phyloP scores from a whole-genome alignment of 2,797 vertebrate species.

The Leucoraja ocellata region DNA sequence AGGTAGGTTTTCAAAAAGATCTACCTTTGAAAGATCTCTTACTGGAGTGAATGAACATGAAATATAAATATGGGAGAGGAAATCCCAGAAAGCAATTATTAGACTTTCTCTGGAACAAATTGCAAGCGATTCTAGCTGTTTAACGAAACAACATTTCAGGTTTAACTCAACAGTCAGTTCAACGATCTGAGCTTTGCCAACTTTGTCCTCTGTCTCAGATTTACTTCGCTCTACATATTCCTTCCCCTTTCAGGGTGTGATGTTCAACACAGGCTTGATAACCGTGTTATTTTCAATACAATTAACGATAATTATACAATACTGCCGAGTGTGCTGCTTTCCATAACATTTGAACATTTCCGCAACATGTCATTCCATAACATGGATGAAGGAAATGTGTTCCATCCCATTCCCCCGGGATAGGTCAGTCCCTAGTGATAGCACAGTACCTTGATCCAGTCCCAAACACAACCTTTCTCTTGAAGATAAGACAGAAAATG shows the following conservation, averaged over 20 bases:
- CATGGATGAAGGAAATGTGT: not conserved
- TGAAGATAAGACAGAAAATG: not conserved
- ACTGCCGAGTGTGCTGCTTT: not conserved
- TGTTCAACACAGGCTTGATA: no score
- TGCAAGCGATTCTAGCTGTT: not conserved
- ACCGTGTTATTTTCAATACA: no score
- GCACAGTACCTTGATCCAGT: not conserved
- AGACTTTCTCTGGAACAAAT: not conserved
- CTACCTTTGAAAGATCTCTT: no score
- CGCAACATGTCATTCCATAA: not conserved
- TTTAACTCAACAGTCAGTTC: not conserved
- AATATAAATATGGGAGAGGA: no score
- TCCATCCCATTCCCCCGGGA: not conserved
- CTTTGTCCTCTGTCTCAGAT: not conserved
- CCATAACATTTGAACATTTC: no score
- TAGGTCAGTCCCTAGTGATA: not conserved
- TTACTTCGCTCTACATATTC: not conserved
- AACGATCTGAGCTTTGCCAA: not conserved
- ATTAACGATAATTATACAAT: no score
- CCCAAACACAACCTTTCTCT: not conserved
- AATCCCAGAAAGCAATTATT: not conserved
- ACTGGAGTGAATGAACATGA: no score
- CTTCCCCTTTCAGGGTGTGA: not conserved
- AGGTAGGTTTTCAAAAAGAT: no score
- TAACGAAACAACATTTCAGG: not conserved